Conservation (phyloP, 2,888 invertebrate genomes). For the Pharmacophagus antenor region DNA sequence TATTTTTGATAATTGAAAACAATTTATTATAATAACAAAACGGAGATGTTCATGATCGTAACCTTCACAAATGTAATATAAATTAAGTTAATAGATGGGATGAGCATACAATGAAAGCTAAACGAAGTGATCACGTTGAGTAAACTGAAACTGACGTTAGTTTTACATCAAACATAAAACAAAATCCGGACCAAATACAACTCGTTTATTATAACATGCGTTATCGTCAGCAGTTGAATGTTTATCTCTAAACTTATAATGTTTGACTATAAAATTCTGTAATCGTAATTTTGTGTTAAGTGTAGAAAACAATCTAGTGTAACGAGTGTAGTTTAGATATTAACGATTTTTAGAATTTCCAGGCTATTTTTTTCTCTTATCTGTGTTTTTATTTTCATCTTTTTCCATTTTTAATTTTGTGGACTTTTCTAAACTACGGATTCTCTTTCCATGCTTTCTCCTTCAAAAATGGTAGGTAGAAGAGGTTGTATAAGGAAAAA, state of each 20-base stretch:
- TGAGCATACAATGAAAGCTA: slow-evolving; percentile 17
- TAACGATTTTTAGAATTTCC: slow-evolving; percentile 25
- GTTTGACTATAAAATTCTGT: too few relatives aligned
- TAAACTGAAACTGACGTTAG: slow-evolving; percentile 26
- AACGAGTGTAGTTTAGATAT: slow-evolving; percentile 16
- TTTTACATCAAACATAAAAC: slow-evolving; percentile 21
- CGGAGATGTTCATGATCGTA: slow-evolving; percentile 5
- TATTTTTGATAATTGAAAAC: too few relatives aligned
- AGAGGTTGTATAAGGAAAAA: slow-evolving; percentile 76
- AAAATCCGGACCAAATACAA: slow-evolving; percentile 13
- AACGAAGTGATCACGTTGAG: slow-evolving; percentile 29
- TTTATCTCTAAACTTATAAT: too few relatives aligned
- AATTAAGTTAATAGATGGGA: slow-evolving; percentile 23
- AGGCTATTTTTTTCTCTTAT: slow-evolving; percentile 37
- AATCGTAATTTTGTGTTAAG: neutral
- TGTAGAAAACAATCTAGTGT: slow-evolving; percentile 18
- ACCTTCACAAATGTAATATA: slow-evolving; percentile 2
- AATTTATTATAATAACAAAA: slow-evolving; percentile 3
- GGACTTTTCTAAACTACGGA: slow-evolving; percentile 68
- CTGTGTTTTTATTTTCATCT: slow-evolving; percentile 34
- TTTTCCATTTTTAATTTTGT: slow-evolving; percentile 41
- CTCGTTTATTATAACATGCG: slow-evolving; percentile 27
- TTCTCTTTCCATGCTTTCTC: slow-evolving; percentile 80
- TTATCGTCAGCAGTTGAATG: slow-evolving; percentile 10
- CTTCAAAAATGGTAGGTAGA: slow-evolving; percentile 80